These are phyloP conservation scores for Onchidella celtica DNA, from an alignment of 2,888 invertebrate species.

Conservation along the genomic window DNA sequence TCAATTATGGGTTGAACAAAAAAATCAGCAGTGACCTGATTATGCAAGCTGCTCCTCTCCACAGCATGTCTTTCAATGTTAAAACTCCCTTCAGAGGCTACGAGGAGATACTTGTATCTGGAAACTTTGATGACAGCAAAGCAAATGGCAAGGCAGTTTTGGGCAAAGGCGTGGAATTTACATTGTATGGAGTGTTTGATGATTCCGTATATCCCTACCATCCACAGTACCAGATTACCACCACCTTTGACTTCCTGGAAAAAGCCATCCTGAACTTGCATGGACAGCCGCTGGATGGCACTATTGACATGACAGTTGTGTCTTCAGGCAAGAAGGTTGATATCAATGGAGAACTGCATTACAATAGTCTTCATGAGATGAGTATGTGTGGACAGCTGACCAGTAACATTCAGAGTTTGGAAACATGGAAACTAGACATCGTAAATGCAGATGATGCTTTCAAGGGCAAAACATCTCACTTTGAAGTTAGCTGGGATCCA, in stretches of 20 bases:
- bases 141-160: conserved; percentile 9
- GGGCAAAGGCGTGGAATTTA: conserved; percentile 25
- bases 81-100: conserved; percentile 59
- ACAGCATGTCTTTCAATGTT: conserved; percentile 49
- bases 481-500: conserved; percentile 36
- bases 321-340: conserved; percentile 40
- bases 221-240: conserved; percentile 41
- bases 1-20: conserved; percentile 39
- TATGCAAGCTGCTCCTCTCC: not conserved
- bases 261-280: conserved; percentile 50
- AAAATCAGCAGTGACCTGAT: conserved; percentile 31
- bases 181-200: not conserved
- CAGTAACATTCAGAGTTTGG: not conserved
- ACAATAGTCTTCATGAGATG: conserved; percentile 6
- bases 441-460: conserved; percentile 21
- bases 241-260: conserved; percentile 55
- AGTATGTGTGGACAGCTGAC: not conserved
- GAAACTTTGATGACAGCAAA: conserved; percentile 25
- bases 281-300: conserved; percentile 37
- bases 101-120: conserved; percentile 32
- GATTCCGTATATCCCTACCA: not conserved
- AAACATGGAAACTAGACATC: not conserved
- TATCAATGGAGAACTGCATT: conserved; percentile 35
- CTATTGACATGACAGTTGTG: conserved; percentile 1
- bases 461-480: conserved; percentile 19